Conservation (phyloP, 1,140 invertebrate species). For the Zophobas morio region DNA sequence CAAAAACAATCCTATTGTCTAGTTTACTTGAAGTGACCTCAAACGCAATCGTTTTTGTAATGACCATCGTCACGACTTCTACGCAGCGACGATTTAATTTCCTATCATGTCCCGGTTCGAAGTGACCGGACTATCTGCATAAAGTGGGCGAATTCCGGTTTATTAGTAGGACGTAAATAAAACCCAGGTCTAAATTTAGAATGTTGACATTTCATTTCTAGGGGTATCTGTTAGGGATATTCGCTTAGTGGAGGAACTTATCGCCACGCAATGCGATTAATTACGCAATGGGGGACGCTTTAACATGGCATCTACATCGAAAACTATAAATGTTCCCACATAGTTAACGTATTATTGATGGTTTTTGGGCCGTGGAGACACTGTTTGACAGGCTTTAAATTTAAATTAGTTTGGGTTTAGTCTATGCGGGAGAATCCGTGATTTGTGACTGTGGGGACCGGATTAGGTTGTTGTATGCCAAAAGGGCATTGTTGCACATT, state of each 20-base stretch:
- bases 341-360: conserved; percentile 21
- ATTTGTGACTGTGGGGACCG: neutral
- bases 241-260: neutral
- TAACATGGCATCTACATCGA: conserved; percentile 25
- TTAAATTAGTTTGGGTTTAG: neutral
- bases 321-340: conserved; percentile 34
- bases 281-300: conserved; percentile 10
- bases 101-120: neutral
- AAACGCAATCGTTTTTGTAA: neutral
- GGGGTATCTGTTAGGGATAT: neutral
- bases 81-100: conserved; percentile 3
- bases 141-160: neutral
- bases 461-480: too few relatives aligned
- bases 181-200: conserved; percentile 17
- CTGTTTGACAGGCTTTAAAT: conserved; percentile 19
- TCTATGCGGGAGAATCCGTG: neutral
- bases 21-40: neutral
- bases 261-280: conserved; percentile 18
- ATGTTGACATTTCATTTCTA: conserved; percentile 22
- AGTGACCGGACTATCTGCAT: conserved; percentile 8
- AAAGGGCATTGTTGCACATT: too few relatives aligned
- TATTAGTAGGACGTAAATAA: neutral
- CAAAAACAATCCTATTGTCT: conserved; percentile 7
- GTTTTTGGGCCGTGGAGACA: neutral
- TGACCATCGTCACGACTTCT: neutral